A percentile compares a stretch with the other conserved stretches of the same genome.
These are phyloP conservation scores for Butorides virescens DNA, from an alignment of 2,113 vertebrate species.

Conservation along the genomic window DNA sequence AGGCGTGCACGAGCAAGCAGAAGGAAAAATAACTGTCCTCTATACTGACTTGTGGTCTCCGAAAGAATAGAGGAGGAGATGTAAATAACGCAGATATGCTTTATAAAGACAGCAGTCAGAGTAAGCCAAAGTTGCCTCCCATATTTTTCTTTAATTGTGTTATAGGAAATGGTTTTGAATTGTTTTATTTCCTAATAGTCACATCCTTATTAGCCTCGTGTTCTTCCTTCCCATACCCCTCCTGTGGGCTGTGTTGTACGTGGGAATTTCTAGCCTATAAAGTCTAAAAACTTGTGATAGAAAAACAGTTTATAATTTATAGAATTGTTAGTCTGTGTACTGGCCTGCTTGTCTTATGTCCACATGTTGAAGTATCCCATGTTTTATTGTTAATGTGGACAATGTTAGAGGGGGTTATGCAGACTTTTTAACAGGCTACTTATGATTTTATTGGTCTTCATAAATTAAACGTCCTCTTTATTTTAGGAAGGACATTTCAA, in stretches of 20 bases:
- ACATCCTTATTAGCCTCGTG: constrained; percentile 36
- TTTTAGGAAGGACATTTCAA: neutral
- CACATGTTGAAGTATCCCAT: neutral
- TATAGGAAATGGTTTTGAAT: constrained; percentile 57
- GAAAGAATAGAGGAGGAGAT: neutral
- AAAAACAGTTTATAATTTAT: neutral
- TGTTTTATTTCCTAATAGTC: constrained; percentile 61
- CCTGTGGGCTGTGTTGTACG: neutral
- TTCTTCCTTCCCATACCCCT: constrained; percentile 32
- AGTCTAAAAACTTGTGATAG: neutral
- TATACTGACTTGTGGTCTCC: neutral
- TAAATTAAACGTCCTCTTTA: neutral
- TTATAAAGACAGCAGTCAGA: neutral
- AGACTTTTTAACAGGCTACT: neutral
- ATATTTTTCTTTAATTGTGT: constrained; percentile 44
- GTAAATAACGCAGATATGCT: neutral
- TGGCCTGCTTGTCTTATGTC: accelerated
- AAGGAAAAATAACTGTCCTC: constrained; percentile 1
- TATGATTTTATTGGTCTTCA: constrained; percentile 9
- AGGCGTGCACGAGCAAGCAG: neutral
- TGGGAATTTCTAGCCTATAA: constrained; percentile 22
- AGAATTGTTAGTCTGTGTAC: neutral
- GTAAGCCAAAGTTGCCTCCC: constrained; percentile 42
- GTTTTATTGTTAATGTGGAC: neutral
- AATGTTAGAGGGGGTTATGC: neutral